Evolutionary conservation across 2,113 vertebrate species (phyloP).

Genomic region (Solea solea): DNA sequence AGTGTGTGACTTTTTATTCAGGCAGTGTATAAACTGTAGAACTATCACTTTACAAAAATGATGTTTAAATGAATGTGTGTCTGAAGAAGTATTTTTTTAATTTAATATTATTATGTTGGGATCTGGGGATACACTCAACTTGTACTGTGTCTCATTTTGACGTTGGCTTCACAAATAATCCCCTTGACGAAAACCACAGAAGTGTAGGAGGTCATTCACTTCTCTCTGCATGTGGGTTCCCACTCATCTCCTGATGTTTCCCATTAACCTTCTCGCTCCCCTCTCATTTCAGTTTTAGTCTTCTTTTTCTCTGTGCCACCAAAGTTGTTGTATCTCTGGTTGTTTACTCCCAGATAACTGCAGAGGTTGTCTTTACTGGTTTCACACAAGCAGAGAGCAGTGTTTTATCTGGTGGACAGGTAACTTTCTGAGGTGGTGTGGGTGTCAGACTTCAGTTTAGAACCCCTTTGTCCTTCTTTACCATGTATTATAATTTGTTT

Average conservation of each 20-base stretch:
- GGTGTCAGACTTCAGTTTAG: constrained; percentile 19
- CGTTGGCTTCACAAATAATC: constrained; percentile 37
- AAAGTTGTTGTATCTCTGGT: constrained; percentile 84
- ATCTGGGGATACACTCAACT: constrained; percentile 1
- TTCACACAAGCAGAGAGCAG: constrained; percentile 93
- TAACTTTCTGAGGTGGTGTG: constrained; percentile 77
- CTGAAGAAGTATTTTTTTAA: constrained; percentile 2
- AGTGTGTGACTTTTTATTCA: no score
- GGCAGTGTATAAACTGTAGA: no score
- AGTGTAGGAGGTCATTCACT: constrained; percentile 24
- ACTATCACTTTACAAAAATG: no score
- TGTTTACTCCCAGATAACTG: constrained; percentile 96
- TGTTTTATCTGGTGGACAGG: constrained; percentile 89
- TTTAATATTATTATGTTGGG: constrained; percentile 4
- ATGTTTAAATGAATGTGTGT: no score
- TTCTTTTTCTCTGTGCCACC: constrained; percentile 42
- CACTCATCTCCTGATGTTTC: constrained; percentile 80
- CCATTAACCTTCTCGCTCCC: constrained; percentile 21
- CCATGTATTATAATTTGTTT: constrained; percentile 1
- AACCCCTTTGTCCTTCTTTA: constrained; percentile 1
- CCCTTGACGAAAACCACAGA: constrained; percentile 10
- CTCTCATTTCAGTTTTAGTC: constrained; percentile 3
- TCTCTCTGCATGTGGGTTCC: constrained; percentile 53
- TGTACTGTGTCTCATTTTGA: constrained; percentile 33
- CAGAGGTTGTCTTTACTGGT: constrained; percentile 96